Evolutionary conservation across 1,140 invertebrate genomes (phyloP).

Genomic region (Microplitis mediator): DNA sequence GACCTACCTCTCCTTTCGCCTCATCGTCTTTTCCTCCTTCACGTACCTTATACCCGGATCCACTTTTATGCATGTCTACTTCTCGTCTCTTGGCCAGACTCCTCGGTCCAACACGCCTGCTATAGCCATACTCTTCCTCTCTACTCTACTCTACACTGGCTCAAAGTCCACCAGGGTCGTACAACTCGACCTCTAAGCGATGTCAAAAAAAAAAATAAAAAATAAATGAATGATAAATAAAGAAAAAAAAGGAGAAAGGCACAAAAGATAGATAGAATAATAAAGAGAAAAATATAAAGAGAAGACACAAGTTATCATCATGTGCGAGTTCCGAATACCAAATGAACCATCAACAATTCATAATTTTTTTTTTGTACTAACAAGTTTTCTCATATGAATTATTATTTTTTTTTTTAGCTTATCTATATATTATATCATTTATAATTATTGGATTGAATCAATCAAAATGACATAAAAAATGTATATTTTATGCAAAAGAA

Average conservation of each 20-base stretch:
- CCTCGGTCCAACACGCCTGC: too few species aligned
- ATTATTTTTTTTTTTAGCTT: not conserved
- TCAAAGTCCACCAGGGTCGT: not conserved
- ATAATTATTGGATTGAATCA: too few species aligned
- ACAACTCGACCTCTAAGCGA: not conserved
- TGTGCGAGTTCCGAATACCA: conserved; percentile 24
- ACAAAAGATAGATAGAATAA: not conserved
- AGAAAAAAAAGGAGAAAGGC: not conserved
- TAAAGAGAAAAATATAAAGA: not conserved
- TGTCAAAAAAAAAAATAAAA: not conserved
- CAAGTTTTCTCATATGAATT: conserved; percentile 28
- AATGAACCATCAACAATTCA: conserved; percentile 10
- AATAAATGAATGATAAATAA: not conserved
- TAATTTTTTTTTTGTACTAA: conserved; percentile 30
- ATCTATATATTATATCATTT: too few species aligned
- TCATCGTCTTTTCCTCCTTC: not conserved
- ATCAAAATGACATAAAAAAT: too few species aligned
- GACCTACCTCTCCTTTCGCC: not conserved
- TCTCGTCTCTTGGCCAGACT: conserved; percentile 11
- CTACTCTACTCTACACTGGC: not conserved
- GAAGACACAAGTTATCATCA: conserved; percentile 29
- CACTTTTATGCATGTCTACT: conserved; percentile 17
- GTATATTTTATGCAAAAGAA: too few species aligned
- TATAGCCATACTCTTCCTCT: not conserved
- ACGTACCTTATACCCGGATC: conserved; percentile 12